Evolutionary conservation across 2,888 invertebrate species (phyloP).

Genomic region (Idaea dimidiata): DNA sequence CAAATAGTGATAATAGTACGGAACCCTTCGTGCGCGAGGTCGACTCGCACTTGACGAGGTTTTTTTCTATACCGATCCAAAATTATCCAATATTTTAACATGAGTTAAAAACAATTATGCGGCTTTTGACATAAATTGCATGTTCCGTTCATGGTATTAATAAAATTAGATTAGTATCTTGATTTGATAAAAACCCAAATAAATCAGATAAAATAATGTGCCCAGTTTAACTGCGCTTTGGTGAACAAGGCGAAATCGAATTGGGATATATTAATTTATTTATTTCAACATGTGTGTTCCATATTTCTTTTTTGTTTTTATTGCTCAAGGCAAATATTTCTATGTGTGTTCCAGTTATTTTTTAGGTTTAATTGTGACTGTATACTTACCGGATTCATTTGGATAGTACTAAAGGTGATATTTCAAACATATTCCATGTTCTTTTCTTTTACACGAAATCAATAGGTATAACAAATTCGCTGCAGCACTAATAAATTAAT

Average conservation of each 20-base stretch:
- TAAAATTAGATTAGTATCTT: conserved; percentile 44
- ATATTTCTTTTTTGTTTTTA: no score
- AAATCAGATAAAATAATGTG: conserved; percentile 28
- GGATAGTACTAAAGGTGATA: no score
- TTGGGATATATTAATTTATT: neutral
- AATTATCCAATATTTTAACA: conserved; percentile 24
- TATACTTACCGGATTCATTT: no score
- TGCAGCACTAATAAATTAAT: no score
- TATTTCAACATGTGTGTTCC: neutral
- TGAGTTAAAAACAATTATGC: conserved; percentile 36
- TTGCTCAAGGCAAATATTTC: no score
- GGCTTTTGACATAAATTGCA: conserved; percentile 40
- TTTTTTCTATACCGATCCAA: conserved; percentile 11
- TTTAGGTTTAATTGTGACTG: no score
- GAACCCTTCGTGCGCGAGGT: no score
- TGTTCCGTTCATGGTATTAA: conserved; percentile 40
- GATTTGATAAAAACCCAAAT: conserved; percentile 30
- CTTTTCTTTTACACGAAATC: no score
- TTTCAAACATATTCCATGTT: no score
- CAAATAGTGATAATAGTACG: no score
- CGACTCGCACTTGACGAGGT: no score
- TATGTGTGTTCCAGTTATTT: neutral
- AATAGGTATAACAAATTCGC: no score
- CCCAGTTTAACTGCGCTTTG: conserved; percentile 8
- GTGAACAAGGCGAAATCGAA: neutral